These are phyloP conservation scores for Dolichopus griseipennis DNA, from an alignment of 2,888 invertebrate species.

Conservation along the genomic window DNA sequence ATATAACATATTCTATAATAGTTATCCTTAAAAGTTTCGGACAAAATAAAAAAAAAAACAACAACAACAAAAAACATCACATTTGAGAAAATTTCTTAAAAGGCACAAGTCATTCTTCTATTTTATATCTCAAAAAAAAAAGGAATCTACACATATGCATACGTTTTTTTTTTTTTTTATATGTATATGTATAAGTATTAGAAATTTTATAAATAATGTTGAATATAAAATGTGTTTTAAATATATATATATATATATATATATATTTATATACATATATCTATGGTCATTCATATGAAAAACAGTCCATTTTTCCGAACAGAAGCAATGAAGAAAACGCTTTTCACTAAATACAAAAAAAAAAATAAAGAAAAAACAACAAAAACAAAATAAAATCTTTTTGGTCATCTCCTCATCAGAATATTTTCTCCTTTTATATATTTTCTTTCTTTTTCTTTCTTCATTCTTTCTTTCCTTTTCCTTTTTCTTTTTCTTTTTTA, in stretches of 20 bases:
- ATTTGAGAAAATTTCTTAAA: slow-evolving; percentile 1
- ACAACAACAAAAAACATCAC: background rate
- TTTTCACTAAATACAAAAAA: background rate
- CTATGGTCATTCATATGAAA: slow-evolving; percentile 7
- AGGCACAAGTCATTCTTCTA: slow-evolving; percentile 6
- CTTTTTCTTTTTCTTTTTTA: background rate
- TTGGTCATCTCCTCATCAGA: slow-evolving; percentile 6
- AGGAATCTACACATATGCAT: background rate
- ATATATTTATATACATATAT: background rate
- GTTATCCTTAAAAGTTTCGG: background rate
- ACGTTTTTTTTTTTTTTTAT: background rate
- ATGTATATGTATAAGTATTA: background rate
- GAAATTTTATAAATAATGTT: background rate
- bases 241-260: too few relatives aligned
- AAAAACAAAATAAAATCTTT: background rate
- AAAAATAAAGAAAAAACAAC: too few relatives aligned
- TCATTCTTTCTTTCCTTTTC: background rate
- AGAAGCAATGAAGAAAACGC: slow-evolving; percentile 10
- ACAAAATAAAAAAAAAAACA: background rate
- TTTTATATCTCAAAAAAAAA: background rate
- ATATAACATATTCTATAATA: background rate
- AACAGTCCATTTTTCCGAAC: slow-evolving; percentile 1
- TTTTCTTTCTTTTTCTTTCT: too few relatives aligned
- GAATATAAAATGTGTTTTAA: too few relatives aligned
- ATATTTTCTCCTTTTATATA: background rate